Percentiles rank a stretch among this genome's conserved stretches.
These are phyloP conservation scores for Drosophila littoralis DNA, from an alignment of 1,140 invertebrate genomes.

Conservation along the genomic window DNA sequence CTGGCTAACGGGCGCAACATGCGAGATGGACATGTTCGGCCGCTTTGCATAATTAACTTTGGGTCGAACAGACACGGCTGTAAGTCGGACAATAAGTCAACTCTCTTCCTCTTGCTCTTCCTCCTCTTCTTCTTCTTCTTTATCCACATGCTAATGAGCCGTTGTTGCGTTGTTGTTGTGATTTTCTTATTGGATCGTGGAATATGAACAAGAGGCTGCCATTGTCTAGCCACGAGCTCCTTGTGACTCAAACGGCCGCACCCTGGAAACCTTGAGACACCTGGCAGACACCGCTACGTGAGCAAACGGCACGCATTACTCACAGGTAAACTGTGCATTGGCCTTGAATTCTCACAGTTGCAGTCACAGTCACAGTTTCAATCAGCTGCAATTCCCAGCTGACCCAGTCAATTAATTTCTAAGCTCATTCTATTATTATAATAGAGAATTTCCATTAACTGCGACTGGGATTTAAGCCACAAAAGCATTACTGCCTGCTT, in stretches of 20 bases:
- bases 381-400: too few relatives aligned
- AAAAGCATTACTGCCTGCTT: too few relatives aligned
- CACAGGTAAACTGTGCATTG: too few relatives aligned
- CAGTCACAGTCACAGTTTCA: too few relatives aligned
- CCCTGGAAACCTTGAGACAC: constrained; percentile 40
- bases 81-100: constrained; percentile 27
- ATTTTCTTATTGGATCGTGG: background rate
- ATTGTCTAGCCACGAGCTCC: constrained; percentile 1
- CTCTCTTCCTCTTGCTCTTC: constrained; percentile 1
- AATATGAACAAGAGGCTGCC: background rate
- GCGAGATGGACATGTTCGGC: constrained; percentile 36
- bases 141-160: constrained; percentile 11
- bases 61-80: constrained; percentile 24
- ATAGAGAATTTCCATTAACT: too few relatives aligned
- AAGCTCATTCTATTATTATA: too few relatives aligned
- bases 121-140: background rate
- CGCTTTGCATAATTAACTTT: constrained; percentile 31
- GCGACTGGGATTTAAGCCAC: too few relatives aligned
- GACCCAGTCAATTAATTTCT: too few relatives aligned
- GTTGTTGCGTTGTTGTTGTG: background rate
- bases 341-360: too few relatives aligned
- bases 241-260: constrained; percentile 30
- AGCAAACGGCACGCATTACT: background rate
- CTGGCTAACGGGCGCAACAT: constrained; percentile 8
- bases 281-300: background rate